Base-by-base conservation (phyloP, 2,888 invertebrate genomes). In the Melanostoma mellinum region DNA sequence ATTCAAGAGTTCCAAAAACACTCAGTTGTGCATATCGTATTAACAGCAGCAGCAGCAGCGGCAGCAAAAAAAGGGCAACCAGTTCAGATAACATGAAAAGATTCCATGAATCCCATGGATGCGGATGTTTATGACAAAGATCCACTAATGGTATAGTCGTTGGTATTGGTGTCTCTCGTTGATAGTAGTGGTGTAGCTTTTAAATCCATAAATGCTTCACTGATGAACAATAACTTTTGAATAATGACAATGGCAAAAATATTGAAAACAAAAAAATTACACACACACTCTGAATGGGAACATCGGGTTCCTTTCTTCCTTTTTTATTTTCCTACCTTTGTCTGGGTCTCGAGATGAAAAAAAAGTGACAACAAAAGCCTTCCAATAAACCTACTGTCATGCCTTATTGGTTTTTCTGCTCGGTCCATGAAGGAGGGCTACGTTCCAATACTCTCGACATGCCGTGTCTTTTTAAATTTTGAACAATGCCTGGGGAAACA, bases 1-100 rank as follows among this genome's bases (percentile, higher is more conserved):
- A 63, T 79, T 73, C 42, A 73, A 56, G 78, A 72, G 67, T 46
- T 78, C 65, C 65, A 77, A 77, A 77, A 77, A 77, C 77, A 65
- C 78, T 72, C 72, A 52, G 46, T 5, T 60, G 58, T 38, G 52
- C 38, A 72, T 72, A 72, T 58, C 50, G 50, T 63, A 63, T 63
- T 63, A 63, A 63, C 61, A 53, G 33, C 10, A 32, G 3, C 8
- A 68, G 38, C 55, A 56, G 61, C 36, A 50, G 4, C 33, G 9
- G 44, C 9, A 36, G 38, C n/a, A 61, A 36, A 50, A 46, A 53
- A 58, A 44, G 60, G 44, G 35, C 55, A 72, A 30, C 63, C 60
- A 67, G 56, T 72, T 63, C 55, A 56, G 50, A 52, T 40, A 69
- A 55, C 40, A 72, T 72, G 50, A 60, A 71, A 61, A 55, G 68